phyloP scores from a whole-genome alignment of 2,113 vertebrate genomes.

The Scomber japonicus region DNA sequence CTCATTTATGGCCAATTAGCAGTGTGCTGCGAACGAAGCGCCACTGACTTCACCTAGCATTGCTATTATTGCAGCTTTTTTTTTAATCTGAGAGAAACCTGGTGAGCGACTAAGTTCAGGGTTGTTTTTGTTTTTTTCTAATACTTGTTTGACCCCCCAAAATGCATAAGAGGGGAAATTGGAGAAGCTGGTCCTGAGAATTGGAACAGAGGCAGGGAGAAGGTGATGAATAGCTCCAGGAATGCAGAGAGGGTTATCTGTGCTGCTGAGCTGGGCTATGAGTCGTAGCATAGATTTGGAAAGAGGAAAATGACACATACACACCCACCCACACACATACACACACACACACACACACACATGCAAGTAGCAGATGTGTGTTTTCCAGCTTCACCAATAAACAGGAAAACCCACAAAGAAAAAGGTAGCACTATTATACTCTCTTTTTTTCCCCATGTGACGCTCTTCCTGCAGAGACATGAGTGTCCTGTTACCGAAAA shows the following conservation, averaged over 20 bases:
- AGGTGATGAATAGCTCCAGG: slow-evolving; percentile 22
- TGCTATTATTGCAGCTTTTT: slow-evolving; percentile 77
- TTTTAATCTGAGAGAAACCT: slow-evolving; percentile 71
- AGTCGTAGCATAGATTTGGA: neutral
- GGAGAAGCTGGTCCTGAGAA: slow-evolving; percentile 29
- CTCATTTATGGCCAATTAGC: slow-evolving; percentile 86
- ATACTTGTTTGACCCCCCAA: slow-evolving; percentile 57
- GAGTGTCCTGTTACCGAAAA: slow-evolving; percentile 71
- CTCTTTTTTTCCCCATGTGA: slow-evolving; percentile 17
- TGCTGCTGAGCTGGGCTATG: neutral
- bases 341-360: neutral
- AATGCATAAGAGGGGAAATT: slow-evolving; percentile 33
- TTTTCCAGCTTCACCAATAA: neutral
- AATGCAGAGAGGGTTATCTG: slow-evolving; percentile 26
- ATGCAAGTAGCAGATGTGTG: slow-evolving; percentile 24
- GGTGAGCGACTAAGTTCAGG: slow-evolving; percentile 39
- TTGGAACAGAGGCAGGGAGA: slow-evolving; percentile 8
- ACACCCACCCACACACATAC: neutral
- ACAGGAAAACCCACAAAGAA: slow-evolving; percentile 28
- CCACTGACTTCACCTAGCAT: slow-evolving; percentile 73
- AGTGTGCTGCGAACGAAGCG: slow-evolving; percentile 71
- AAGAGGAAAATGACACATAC: neutral
- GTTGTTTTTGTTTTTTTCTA: slow-evolving; percentile 23
- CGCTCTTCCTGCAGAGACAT: slow-evolving; percentile 36
- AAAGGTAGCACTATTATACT: slow-evolving; percentile 6